Evolutionary conservation across 2,113 vertebrate genomes (phyloP).

Genomic region (Girardinichthys multiradiatus): DNA sequence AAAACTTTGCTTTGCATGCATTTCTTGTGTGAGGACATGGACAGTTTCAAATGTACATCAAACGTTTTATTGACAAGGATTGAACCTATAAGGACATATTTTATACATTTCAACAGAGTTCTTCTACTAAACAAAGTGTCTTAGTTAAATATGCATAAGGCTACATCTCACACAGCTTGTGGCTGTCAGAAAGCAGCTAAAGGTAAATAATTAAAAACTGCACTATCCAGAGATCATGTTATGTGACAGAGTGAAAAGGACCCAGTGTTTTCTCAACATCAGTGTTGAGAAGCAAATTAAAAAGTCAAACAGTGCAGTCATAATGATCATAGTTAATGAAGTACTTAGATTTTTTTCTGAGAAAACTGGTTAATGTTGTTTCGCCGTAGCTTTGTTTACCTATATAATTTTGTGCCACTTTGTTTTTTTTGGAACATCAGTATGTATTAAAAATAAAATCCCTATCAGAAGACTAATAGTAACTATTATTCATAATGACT

Average conservation of each 20-base stretch:
- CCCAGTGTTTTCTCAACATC: neutral
- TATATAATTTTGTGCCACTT: neutral
- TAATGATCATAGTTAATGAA: neutral
- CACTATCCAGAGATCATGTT: neutral
- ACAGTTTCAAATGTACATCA: neutral
- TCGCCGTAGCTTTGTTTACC: too few relatives aligned
- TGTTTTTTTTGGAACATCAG: neutral
- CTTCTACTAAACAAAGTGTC: neutral
- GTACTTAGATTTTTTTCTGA: neutral
- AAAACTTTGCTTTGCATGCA: neutral
- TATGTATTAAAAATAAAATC: too few relatives aligned
- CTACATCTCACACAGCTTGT: slow-evolving; percentile 1
- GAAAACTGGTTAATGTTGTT: neutral
- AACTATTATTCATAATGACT: too few relatives aligned
- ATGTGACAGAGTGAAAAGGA: neutral
- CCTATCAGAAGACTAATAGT: too few relatives aligned
- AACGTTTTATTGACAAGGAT: neutral
- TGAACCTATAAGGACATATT: slow-evolving; percentile 27
- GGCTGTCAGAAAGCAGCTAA: slow-evolving; percentile 1
- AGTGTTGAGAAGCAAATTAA: neutral
- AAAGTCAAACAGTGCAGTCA: neutral
- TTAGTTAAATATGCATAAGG: slow-evolving; percentile 3
- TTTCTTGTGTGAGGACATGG: neutral
- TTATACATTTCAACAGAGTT: slow-evolving; percentile 7
- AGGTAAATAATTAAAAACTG: neutral